Conservation (phyloP, 2,888 invertebrate genomes). For the Ochlodes sylvanus region DNA sequence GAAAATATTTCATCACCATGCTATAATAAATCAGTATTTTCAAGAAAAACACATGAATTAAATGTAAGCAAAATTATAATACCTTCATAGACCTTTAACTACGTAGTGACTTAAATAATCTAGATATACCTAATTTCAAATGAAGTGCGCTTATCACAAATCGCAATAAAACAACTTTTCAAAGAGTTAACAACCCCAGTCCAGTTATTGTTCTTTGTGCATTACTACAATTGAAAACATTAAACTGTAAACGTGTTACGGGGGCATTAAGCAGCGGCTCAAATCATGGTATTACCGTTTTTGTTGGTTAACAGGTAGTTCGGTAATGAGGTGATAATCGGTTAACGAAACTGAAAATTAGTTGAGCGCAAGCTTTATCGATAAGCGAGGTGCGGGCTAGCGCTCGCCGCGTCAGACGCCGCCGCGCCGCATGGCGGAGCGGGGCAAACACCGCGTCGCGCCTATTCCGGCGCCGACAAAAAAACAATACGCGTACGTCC, state of each 20-base stretch:
- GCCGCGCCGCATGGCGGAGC: conserved; percentile 83
- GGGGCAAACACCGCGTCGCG: conserved; percentile 81
- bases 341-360: conserved; percentile 43
- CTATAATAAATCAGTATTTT: too few species aligned
- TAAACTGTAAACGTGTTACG: conserved; percentile 5
- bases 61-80: too few species aligned
- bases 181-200: conserved; percentile 17
- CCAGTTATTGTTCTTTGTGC: conserved; percentile 20
- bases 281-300: conserved; percentile 36
- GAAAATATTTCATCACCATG: too few species aligned
- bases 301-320: conserved; percentile 43
- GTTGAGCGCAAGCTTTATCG: conserved; percentile 49
- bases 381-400: conserved; percentile 47
- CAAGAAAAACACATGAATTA: too few species aligned
- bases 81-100: too few species aligned
- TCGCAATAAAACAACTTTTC: conserved; percentile 1
- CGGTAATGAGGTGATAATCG: conserved; percentile 45
- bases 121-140: conserved; percentile 5
- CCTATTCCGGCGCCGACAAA: conserved; percentile 77
- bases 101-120: too few species aligned
- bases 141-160: conserved; percentile 5
- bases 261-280: conserved; percentile 7
- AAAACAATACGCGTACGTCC: conserved; percentile 79
- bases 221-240: conserved; percentile 17
- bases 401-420: conserved; percentile 69